Evolutionary conservation across 2,888 invertebrate genomes (phyloP), one percentile per base, ranked within the genome.

Genomic region (Phalera bucephala): DNA sequence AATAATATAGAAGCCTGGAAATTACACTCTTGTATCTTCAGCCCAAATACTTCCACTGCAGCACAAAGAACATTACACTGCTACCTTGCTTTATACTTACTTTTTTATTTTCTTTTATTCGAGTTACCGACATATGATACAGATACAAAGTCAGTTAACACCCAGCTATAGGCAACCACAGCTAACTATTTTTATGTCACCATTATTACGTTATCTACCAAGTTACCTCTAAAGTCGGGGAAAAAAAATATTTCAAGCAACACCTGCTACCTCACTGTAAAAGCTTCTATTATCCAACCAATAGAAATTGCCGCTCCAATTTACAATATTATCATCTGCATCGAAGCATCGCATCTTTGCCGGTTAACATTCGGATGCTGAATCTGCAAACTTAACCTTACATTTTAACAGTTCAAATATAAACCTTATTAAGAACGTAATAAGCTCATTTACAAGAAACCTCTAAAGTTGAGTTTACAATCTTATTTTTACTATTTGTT

Each of bases 251-350:
- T 17, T 3, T 17, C 17, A 3, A 17, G 49, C 56, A 69, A 63
- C 62, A 36, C 55, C n/a, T 21, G 15, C 26, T 8, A 32, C 15
- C 32, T 42, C 41, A 33, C 25, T 45, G 49, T 52, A 57, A 55
- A 55, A 54, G 43, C 57, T 36, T 40, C 33, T 63, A 60, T 61
- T 63, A 73, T 36, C 64, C 74, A 43, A 52, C 71, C 62, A 45
- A 58, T 54, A 53, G 46, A 45, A 57, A 60, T 54, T 52, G 72
- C 52, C 60, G 36, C 45, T 35, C 34, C 15, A 40, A 47, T 48
- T 57, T 53, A 48, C 44, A 49, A 53, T 42, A 49, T 51, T 46
- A 48, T 52, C 43, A 41, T 36, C 26, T 19, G 33, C 36, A 45
- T 33, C 33, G 17, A 36, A 27, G 23, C 56, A 28, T 54, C 54